Percentiles rank a stretch among this genome's conserved stretches.
phyloP scores from a whole-genome alignment of 2,888 invertebrate genomes.

The Ennomos quercinarius region DNA sequence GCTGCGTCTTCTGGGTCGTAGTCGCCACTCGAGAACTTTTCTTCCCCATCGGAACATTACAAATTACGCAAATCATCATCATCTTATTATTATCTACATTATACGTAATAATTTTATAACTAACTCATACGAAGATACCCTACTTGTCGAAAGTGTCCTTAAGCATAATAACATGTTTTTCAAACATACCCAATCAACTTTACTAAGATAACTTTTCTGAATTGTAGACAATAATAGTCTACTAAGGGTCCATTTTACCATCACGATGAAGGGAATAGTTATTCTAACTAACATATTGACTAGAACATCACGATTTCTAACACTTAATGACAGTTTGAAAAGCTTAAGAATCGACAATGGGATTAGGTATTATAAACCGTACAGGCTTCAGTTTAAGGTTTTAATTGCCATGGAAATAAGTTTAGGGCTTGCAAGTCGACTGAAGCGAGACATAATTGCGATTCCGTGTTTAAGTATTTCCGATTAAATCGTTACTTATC shows the following conservation, averaged over 20 bases:
- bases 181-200: too few relatives aligned
- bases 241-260: not conserved
- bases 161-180: too few relatives aligned
- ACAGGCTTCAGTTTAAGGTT: not conserved
- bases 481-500: constrained; percentile 35
- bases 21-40: too few relatives aligned
- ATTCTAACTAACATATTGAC: constrained; percentile 1
- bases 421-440: constrained; percentile 7
- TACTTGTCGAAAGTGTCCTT: too few relatives aligned
- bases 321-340: constrained; percentile 9
- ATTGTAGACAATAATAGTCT: too few relatives aligned
- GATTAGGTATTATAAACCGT: not conserved
- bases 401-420: not conserved
- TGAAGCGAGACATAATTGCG: constrained; percentile 25
- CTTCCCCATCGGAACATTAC: too few relatives aligned
- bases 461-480: constrained; percentile 25
- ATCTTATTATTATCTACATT: too few relatives aligned
- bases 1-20: too few relatives aligned
- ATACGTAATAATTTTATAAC: too few relatives aligned
- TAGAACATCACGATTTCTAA: constrained; percentile 6
- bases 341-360: not conserved
- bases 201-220: too few relatives aligned
- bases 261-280: not conserved
- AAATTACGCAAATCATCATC: too few relatives aligned
- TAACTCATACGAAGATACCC: too few relatives aligned